Base-by-base conservation (phyloP, 2,113 vertebrate species). In the Garra rufa region DNA sequence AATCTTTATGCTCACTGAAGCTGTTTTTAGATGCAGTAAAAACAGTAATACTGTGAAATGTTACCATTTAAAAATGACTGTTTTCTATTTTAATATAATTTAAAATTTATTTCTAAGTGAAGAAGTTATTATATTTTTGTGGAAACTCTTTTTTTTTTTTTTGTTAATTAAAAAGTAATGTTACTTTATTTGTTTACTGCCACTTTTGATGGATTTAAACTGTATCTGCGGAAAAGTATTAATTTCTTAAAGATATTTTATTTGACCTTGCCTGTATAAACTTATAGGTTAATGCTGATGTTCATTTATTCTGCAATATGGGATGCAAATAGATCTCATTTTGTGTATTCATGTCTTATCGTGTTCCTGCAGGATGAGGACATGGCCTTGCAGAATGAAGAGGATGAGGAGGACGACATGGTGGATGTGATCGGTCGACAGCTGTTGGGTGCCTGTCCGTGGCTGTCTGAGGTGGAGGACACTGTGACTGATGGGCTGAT, bases 361-460 rank as follows among this genome's bases (percentile, higher is more conserved):
- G 26, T 71, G 21, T 28, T 11, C 1, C 44, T 34, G 76, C 86
- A 99, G 98, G 98, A 99, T 91, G 98, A 99, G 90, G 98, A 99
- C 86, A 95, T 99, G 93, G 97, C 97, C 2, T 95, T 99, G 43
- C 98, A 99, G 90, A 97, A 95, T 87, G 98, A 99, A 90, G 96
- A 96, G 73, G 97, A 95, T 13, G 95, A 97, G 4, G 98, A 98
- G 84, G 97, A 99, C 38, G 97, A 99, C 90, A 97, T 98, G 95
- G 97, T 98, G 21, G 98, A 99, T 65, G 96, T 99, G 81, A 98
- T 99, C 90, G 98, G 97, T 96, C 94, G 96, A 21, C 98, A 98
- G 34, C 94, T 99, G 79, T 93, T 97, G 80, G 90, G 92, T 24
- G 97, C 94, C 3, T 99, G 98, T 88, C 96, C 98, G 0, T 99